Evolutionary conservation across 2,113 vertebrate species (phyloP).

Genomic region (Callocephalon fimbriatum): DNA sequence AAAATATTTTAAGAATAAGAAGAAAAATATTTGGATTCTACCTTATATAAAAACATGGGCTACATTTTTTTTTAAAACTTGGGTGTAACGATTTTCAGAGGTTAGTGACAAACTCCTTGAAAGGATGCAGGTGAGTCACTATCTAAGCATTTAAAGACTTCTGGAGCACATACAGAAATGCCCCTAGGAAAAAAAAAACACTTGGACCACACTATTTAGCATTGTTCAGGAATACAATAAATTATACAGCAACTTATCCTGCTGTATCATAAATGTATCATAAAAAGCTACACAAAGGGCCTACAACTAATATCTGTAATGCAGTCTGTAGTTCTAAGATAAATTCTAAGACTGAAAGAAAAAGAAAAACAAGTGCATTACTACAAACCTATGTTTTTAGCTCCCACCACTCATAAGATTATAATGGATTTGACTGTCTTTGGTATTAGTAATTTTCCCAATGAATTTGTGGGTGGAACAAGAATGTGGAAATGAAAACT

Average conservation of each 20-base stretch:
- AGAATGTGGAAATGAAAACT: slow-evolving; percentile 66
- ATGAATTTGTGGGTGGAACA: slow-evolving; percentile 56
- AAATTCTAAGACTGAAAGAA: slow-evolving; percentile 48
- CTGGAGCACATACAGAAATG: slow-evolving; percentile 2
- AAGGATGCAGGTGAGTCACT: not conserved
- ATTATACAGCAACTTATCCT: slow-evolving; percentile 8
- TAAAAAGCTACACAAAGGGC: slow-evolving; percentile 65
- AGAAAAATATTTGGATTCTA: not conserved
- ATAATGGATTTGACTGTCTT: slow-evolving; percentile 55
- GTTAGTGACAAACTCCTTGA: not conserved
- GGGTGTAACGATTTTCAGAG: not conserved
- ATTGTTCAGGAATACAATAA: slow-evolving; percentile 64
- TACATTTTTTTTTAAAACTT: not conserved
- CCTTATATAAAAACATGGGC: not conserved
- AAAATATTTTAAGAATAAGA: not conserved
- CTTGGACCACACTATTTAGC: slow-evolving; percentile 21
- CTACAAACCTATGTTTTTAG: slow-evolving; percentile 7
- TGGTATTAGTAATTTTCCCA: slow-evolving; percentile 58
- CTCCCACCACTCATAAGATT: slow-evolving; percentile 56
- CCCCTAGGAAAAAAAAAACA: not conserved
- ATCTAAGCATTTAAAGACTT: not conserved
- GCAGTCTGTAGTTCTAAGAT: slow-evolving; percentile 63
- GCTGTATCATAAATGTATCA: not conserved
- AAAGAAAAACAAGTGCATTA: slow-evolving; percentile 55
- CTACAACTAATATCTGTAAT: slow-evolving; percentile 34